Evolutionary conservation across 2,113 vertebrate genomes (phyloP), one percentile per base, ranked within the genome.

Genomic region (Hippocampus comes): DNA sequence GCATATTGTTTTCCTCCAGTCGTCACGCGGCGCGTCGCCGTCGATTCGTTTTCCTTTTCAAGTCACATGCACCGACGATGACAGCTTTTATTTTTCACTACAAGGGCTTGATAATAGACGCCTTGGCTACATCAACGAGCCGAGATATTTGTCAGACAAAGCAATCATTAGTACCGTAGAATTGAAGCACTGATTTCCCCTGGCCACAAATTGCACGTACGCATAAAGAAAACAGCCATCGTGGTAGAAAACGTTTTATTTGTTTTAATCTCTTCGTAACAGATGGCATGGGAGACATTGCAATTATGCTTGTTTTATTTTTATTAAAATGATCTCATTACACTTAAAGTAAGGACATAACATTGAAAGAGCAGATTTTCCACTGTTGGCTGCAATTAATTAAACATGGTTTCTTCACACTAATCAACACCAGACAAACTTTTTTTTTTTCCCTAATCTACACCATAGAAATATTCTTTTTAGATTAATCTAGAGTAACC

Each of bases 1-100:
- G 89, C 76, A 79, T 86, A 88, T 89, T 89, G 84, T 89, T 89
- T 85, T 85, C 78, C 71, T 79, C 66, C n/a, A 75, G 75, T 20
- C 69, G 78, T 80, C 74, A 77, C 80, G 80, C 71, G 27, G 63
- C 27, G 65, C 59, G 69, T 72, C 64, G 55, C 63, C 56, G 69
- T 72, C 78, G 71, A 79, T 77, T 70, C 71, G 18, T 67, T 46
- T 41, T 64, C 67, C 67, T 81, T 83, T 51, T 30, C 10, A 41
- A 64, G 12, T 65, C 64, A 27, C 27, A 27, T n/a, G 48, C 42
- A 25, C n/a, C 48, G 48, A 66, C 48, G 42, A 66, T 34, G 34
- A 61, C 59, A 61, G 59, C 34, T 61, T 61, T 61, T 34, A 30
- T 34, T 34, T 61, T 61, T 9, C 27, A 34, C 57, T 61, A 61